Base-by-base conservation (phyloP, 2,797 vertebrate species). In the Brachyalestes nurse region DNA sequence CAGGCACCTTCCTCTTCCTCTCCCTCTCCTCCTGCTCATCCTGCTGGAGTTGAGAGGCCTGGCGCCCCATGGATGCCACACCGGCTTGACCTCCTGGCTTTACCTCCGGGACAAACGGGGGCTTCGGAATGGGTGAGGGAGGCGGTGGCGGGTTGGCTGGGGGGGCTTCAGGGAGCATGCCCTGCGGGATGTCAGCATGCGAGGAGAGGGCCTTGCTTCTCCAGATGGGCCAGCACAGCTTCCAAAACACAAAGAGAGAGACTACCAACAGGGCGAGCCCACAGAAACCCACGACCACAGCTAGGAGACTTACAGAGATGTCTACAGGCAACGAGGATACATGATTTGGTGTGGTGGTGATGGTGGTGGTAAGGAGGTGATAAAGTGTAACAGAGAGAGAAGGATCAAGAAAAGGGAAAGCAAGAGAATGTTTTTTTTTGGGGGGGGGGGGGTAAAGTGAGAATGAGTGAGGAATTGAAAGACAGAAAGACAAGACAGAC, bases 191-290 rank as follows among this genome's bases (percentile, higher is more conserved):
- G 88, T 89, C 94, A 6, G 86, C 23, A 0, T 94, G 94, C 45
- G 93, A 89, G 19, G 93, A 90, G 72, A 97, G 82, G 0, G 96
- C 93, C 89, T 99, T 99, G 92, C 94, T 99, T 90, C 95, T 96
- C 98, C 97, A 99, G 87, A 96, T 94, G 42, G 97, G 98, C 98
- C 97, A 98, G 81, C 98, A 99, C 90, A 99, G 91, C 93, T 99
- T 99, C 98, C 98, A 99, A 94, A 99, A 98, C 88, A 99, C 98
- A 92, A 99, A 99, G 87, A 99, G 96, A 0, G 98, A 99, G 89
- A 99, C 98, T 86, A 96, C 94, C 93, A 99, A 93, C 94, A 99
- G 89, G 90, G 97, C 96, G n/a, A 99, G 96, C 84, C 97, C 97
- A 72, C 98, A 99, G 93, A 99, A 99, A 93, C 96, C 96, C 92